phyloP scores from a whole-genome alignment of 2,113 vertebrate genomes.

The Bos taurus region ARS-UCD2.0 NC_037348.1:4420001-4420500 shows the following conservation, averaged over 20 bases:
- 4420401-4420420: background rate
- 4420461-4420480: background rate
- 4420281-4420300: background rate
- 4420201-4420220: background rate
- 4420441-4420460: background rate
- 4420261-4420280: background rate
- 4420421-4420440: background rate
- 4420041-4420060: background rate
- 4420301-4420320: background rate
- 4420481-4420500: background rate
- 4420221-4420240: slow-evolving; percentile 6
- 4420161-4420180: slow-evolving; percentile 20
- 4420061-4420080: slow-evolving; percentile 45
- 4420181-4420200: background rate
- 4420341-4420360: background rate
- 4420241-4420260: background rate
- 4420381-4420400: background rate
- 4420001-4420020: background rate
- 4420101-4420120: slow-evolving; percentile 53
- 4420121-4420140: slow-evolving; percentile 50
- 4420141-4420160: slow-evolving; percentile 43
- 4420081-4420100: slow-evolving; percentile 26
- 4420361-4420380: background rate
- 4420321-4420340: background rate
- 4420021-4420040: background rate